Evolutionary conservation across 2,888 invertebrate species (phyloP).

Genomic region (Rosalia funebris): DNA sequence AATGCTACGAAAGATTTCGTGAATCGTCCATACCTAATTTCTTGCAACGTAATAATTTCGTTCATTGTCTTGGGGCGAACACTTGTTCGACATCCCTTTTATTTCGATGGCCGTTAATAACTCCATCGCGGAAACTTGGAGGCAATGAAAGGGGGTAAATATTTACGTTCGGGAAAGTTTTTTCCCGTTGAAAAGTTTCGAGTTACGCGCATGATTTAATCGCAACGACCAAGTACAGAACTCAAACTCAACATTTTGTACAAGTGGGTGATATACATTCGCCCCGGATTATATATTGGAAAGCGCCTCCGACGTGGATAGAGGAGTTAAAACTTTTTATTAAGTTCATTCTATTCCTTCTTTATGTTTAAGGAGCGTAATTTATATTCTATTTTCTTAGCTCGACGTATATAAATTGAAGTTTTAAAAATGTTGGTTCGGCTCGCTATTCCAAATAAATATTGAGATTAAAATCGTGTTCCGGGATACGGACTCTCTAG

Average conservation of each 20-base stretch:
- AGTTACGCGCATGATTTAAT: constrained; percentile 21
- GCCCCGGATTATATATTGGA: constrained; percentile 21
- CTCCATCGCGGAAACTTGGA: neutral
- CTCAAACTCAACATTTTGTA: constrained; percentile 23
- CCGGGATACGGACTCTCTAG: no score
- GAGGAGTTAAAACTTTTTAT: constrained; percentile 20
- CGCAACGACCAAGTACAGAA: constrained; percentile 8
- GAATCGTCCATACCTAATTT: neutral
- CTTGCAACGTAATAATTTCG: neutral
- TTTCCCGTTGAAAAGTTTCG: constrained; percentile 20
- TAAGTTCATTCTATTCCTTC: constrained; percentile 8
- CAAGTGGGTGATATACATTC: constrained; percentile 25
- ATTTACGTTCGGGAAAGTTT: constrained; percentile 19
- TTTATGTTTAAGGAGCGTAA: constrained; percentile 3
- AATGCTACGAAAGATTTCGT: no score
- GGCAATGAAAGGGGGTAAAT: constrained; percentile 17
- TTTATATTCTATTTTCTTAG: constrained; percentile 16
- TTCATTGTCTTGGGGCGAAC: neutral
- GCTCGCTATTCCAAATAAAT: neutral
- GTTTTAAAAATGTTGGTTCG: constrained; percentile 2
- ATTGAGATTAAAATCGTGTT: neutral
- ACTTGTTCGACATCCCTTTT: neutral
- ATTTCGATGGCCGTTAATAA: constrained; percentile 10
- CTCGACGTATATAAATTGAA: constrained; percentile 16
- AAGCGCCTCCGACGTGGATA: constrained; percentile 8